Conservation (phyloP, 2,888 invertebrate species). For the Brachypalpus laphriformis region DNA sequence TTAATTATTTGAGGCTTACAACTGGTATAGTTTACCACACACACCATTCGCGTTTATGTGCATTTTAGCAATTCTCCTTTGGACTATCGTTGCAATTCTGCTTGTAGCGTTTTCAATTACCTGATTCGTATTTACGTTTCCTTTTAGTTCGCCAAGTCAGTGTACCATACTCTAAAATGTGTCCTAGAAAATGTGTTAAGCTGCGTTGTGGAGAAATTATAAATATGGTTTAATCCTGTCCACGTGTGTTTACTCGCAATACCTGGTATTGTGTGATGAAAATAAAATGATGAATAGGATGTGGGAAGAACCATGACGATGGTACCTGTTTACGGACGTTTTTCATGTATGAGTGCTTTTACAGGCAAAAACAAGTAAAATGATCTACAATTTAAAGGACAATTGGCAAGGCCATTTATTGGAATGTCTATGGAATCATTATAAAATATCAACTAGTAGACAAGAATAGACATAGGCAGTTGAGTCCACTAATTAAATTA, state of each 20-base stretch:
- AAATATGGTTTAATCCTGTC: background rate
- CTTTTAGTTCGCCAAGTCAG: background rate
- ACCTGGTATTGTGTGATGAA: background rate
- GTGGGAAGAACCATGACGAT: background rate
- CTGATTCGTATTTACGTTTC: background rate
- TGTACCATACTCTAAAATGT: background rate
- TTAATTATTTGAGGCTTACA: conserved; percentile 55
- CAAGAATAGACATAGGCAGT: too few relatives aligned
- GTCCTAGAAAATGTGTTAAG: background rate
- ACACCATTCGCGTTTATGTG: conserved; percentile 22
- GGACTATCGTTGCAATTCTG: background rate
- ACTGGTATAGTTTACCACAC: conserved; percentile 23
- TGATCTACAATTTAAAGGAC: background rate
- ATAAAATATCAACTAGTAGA: too few relatives aligned
- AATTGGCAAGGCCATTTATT: background rate
- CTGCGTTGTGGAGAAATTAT: background rate
- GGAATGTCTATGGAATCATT: background rate
- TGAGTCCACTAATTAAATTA: background rate
- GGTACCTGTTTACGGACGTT: background rate
- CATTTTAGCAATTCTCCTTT: conserved; percentile 19
- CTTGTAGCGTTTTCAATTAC: background rate
- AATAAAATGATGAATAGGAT: background rate
- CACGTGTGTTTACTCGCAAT: background rate
- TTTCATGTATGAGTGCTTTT: background rate
- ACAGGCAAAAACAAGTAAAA: background rate